A percentile compares a stretch with the other conserved stretches of the same genome.
Evolutionary conservation across 1,140 invertebrate species (phyloP).

Genomic region (Drosophila leontia): DNA sequence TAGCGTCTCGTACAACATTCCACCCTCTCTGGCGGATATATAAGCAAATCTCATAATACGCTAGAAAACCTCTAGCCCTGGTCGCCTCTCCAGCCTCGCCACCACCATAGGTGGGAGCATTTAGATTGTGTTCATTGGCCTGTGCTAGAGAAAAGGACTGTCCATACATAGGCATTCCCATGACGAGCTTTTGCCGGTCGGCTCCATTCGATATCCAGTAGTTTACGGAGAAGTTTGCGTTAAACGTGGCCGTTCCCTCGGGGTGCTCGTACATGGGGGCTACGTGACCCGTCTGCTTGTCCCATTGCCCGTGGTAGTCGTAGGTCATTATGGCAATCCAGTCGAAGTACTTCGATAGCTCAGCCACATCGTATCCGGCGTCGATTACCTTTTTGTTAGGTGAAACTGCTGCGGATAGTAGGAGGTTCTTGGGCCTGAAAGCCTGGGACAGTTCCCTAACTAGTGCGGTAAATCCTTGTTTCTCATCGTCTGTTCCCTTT

Average conservation of each 20-base stretch:
- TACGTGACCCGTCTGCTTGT: conserved; percentile 93
- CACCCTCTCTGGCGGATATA: conserved; percentile 88
- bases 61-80: conserved; percentile 91
- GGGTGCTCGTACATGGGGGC: conserved; percentile 91
- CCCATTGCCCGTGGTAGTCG: conserved; percentile 94
- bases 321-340: conserved; percentile 95
- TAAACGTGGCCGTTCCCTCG: conserved; percentile 90
- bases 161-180: conserved; percentile 94
- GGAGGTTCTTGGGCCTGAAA: conserved; percentile 89
- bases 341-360: conserved; percentile 90
- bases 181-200: conserved; percentile 89
- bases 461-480: conserved; percentile 89
- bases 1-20: conserved; percentile 89
- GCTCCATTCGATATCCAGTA: conserved; percentile 93
- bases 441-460: conserved; percentile 89
- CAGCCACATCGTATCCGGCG: conserved; percentile 91
- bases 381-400: conserved; percentile 93
- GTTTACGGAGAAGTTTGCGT: conserved; percentile 93
- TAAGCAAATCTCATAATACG: conserved; percentile 95
- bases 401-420: conserved; percentile 93
- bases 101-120: conserved; percentile 90
- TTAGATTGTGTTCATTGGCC: conserved; percentile 87
- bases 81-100: conserved; percentile 93
- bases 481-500: conserved; percentile 91
- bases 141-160: conserved; percentile 92